Percentiles rank a stretch among this genome's conserved stretches.
These are phyloP conservation scores for Exaiptasia diaphana DNA, from an alignment of 64 coral and sea anemone genomes.

Conservation along the genomic window DNA sequence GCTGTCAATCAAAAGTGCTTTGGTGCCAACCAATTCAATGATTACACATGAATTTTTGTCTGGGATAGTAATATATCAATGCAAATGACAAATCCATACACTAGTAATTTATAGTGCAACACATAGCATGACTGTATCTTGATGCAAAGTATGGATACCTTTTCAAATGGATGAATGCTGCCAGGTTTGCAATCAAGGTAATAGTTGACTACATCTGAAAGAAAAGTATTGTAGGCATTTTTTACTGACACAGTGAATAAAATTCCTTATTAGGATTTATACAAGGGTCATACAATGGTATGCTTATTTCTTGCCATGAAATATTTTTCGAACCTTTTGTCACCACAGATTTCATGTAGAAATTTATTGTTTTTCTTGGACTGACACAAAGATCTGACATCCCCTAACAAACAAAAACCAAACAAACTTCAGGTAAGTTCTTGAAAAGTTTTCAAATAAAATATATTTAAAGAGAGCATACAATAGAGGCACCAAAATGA, in stretches of 20 bases:
- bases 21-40: too few relatives aligned
- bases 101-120: too few relatives aligned
- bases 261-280: not conserved
- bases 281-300: not conserved
- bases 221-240: too few relatives aligned
- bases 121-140: too few relatives aligned
- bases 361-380: not conserved
- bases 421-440: not conserved
- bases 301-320: not conserved
- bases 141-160: too few relatives aligned
- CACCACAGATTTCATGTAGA: not conserved
- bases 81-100: too few relatives aligned
- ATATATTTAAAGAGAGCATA: not conserved
- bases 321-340: too few relatives aligned
- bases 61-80: too few relatives aligned
- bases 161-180: not conserved
- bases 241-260: too few relatives aligned
- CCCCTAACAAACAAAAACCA: not conserved
- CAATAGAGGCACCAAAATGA: not conserved
- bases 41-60: too few relatives aligned
- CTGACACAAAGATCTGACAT: not conserved
- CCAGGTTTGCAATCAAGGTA: not conserved
- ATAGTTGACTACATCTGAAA: not conserved
- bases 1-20: too few relatives aligned
- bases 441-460: not conserved